Percentiles rank a stretch among this genome's conserved stretches.
phyloP scores from a whole-genome alignment of 2,888 invertebrate species.

The Stenoptilia bipunctidactyla region DNA sequence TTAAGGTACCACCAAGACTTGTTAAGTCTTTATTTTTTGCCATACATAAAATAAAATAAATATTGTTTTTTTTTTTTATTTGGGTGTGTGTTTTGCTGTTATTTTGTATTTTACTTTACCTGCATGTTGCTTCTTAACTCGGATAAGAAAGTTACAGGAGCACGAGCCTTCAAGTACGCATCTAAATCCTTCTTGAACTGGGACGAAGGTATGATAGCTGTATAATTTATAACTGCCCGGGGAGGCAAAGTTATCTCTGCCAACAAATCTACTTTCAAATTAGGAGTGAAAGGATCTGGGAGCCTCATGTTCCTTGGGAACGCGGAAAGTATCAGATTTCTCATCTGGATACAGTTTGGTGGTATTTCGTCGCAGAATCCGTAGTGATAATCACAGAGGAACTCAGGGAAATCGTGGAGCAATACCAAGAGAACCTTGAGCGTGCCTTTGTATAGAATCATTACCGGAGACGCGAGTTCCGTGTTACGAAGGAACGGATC shows the following conservation, averaged over 20 bases:
- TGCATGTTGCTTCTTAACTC: conserved; percentile 93
- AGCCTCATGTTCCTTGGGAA: conserved; percentile 98
- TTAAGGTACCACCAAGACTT: no score
- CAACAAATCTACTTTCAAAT: conserved; percentile 93
- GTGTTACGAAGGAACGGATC: conserved; percentile 98
- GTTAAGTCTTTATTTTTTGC: no score
- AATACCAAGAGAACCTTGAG: conserved; percentile 93
- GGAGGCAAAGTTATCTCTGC: conserved; percentile 91
- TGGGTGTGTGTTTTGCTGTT: no score
- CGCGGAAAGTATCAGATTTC: conserved; percentile 97
- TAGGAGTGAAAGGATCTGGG: conserved; percentile 98
- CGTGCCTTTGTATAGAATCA: conserved; percentile 95
- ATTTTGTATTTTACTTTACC: conserved; percentile 59
- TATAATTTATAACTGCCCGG: conserved; percentile 89
- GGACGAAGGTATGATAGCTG: conserved; percentile 86
- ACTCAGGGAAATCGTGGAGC: conserved; percentile 98
- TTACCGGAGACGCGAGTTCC: conserved; percentile 94
- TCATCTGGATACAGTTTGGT: conserved; percentile 98
- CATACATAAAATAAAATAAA: no score
- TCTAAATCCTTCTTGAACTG: conserved; percentile 97
- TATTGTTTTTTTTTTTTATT: no score
- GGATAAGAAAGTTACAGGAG: conserved; percentile 95
- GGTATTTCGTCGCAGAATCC: conserved; percentile 99
- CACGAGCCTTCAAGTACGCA: conserved; percentile 93
- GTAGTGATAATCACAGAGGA: conserved; percentile 98